Conservation (phyloP, 2,797 vertebrate genomes). For the Spinibarbus caldwelli region DNA sequence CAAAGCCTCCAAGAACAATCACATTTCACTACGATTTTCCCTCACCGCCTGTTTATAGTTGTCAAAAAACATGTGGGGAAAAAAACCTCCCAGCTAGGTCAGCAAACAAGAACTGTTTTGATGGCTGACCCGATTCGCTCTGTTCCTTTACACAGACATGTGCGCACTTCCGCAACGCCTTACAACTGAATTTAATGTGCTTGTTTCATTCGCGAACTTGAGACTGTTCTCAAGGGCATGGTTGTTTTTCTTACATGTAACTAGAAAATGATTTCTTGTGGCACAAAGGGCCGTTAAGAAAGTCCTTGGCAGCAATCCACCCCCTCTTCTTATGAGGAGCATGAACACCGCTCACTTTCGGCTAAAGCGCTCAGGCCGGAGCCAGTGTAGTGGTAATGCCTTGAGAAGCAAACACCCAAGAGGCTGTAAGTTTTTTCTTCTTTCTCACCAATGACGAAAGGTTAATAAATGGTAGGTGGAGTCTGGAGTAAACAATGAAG, state of each 20-base stretch:
- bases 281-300: background rate
- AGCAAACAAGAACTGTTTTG: slow-evolving; percentile 19
- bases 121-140: background rate
- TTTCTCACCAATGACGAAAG: background rate
- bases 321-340: background rate
- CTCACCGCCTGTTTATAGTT: slow-evolving; percentile 50
- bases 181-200: background rate
- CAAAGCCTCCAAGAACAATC: slow-evolving; percentile 45
- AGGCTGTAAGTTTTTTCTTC: background rate
- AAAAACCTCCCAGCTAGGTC: slow-evolving; percentile 43
- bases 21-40: background rate
- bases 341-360: background rate
- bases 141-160: background rate
- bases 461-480: background rate
- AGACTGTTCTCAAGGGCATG: background rate
- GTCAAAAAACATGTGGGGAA: slow-evolving; percentile 31
- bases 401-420: background rate
- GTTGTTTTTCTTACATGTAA: background rate
- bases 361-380: background rate
- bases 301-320: slow-evolving; percentile 4
- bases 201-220: background rate
- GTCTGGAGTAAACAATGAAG: background rate
- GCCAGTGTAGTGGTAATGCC: background rate
- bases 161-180: background rate
- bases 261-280: background rate